These are phyloP conservation scores for Diabrotica balteata DNA, from an alignment of 2,888 invertebrate species.

Conservation along the genomic window DNA sequence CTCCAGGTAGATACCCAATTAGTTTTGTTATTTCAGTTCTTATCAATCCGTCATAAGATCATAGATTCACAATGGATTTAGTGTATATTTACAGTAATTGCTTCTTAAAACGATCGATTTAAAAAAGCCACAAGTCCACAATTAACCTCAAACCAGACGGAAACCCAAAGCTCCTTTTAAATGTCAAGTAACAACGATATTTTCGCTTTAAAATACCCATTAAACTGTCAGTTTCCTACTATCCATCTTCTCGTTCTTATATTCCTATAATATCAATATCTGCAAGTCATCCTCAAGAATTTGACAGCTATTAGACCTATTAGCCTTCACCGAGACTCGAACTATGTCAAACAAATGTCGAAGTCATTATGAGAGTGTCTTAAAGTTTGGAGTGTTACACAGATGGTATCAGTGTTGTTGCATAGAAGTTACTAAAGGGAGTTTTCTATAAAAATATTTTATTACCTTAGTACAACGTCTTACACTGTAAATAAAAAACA, in stretches of 20 bases:
- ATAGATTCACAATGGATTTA: too few relatives aligned
- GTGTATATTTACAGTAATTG: too few relatives aligned
- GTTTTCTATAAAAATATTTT: background rate
- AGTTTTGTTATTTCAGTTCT: too few relatives aligned
- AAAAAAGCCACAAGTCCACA: too few relatives aligned
- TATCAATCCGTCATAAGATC: too few relatives aligned
- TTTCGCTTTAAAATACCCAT: conserved; percentile 21
- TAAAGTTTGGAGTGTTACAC: conserved; percentile 12
- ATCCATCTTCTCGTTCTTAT: conserved; percentile 19
- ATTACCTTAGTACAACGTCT: too few relatives aligned
- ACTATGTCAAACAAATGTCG: conserved; percentile 37
- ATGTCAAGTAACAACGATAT: background rate
- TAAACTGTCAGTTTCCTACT: conserved; percentile 19
- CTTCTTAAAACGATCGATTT: too few relatives aligned
- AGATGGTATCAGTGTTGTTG: conserved; percentile 8
- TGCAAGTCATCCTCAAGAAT: conserved; percentile 46
- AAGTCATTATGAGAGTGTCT: conserved; percentile 27
- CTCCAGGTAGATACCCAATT: too few relatives aligned
- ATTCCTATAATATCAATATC: conserved; percentile 32
- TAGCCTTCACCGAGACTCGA: conserved; percentile 31
- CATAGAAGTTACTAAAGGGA: background rate
- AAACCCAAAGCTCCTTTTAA: background rate
- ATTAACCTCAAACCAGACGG: background rate
- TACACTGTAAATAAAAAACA: too few relatives aligned
- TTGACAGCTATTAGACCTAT: conserved; percentile 39